These are phyloP conservation scores for Philantomba maxwellii DNA, from an alignment of 2,113 vertebrate species.

Conservation along the genomic window DNA sequence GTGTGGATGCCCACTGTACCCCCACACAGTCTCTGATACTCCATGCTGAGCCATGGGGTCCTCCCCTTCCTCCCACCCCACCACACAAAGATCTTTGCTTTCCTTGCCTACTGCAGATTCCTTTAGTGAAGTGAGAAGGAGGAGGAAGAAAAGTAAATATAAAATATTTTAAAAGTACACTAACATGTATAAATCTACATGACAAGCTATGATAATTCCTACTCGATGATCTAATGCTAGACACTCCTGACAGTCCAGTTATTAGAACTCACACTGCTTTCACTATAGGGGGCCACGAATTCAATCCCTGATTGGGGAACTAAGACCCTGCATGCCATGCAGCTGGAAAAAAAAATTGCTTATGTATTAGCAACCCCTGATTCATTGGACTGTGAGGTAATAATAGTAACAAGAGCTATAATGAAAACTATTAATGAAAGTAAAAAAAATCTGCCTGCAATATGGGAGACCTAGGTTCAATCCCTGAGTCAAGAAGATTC, in stretches of 20 bases:
- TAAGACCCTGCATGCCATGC: background rate
- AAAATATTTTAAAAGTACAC: background rate
- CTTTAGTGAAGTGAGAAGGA: background rate
- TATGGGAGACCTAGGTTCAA: background rate
- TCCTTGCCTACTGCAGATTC: background rate
- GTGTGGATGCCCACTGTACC: background rate
- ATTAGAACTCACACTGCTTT: background rate
- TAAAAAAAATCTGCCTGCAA: background rate
- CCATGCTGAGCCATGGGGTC: background rate
- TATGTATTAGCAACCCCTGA: background rate
- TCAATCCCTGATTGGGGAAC: background rate
- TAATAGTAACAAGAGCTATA: background rate
- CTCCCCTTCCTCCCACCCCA: accelerated
- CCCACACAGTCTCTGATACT: too few relatives aligned
- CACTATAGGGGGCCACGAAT: accelerated
- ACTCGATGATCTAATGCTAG: background rate
- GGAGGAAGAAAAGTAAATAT: background rate
- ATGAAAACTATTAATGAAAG: background rate
- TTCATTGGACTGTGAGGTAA: background rate
- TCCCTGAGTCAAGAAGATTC: background rate
- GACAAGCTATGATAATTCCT: background rate
- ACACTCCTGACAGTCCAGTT: background rate
- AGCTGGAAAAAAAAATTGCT: background rate
- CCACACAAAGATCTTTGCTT: background rate
- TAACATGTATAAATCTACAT: background rate